Conservation (phyloP, 2,113 vertebrate species). For the Anoplopoma fimbria region DNA sequence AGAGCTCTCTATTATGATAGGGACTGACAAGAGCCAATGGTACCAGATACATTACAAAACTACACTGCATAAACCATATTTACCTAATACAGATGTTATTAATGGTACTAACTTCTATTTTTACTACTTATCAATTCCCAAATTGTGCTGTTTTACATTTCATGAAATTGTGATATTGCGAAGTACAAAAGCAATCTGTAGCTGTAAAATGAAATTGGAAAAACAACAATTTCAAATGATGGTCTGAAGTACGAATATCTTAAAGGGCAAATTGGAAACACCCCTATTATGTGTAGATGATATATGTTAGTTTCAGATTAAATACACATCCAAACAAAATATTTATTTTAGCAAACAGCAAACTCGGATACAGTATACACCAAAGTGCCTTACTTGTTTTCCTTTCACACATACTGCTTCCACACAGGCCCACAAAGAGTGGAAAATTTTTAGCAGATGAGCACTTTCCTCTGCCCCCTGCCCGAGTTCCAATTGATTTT, state of each 20-base stretch:
- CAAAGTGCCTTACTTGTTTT: neutral
- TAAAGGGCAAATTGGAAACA: neutral
- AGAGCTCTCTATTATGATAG: neutral
- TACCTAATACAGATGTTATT: neutral
- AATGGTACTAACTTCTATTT: neutral
- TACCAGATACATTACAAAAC: neutral
- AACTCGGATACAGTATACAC: neutral
- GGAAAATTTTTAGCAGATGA: constrained; percentile 56
- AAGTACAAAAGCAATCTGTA: neutral
- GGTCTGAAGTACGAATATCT: neutral
- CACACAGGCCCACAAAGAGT: constrained; percentile 12
- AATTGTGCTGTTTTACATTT: neutral
- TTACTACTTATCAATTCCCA: neutral
- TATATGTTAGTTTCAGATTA: neutral
- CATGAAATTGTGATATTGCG: neutral
- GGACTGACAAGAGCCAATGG: neutral
- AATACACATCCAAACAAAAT: neutral
- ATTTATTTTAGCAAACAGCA: neutral
- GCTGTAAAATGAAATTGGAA: neutral
- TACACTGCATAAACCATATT: neutral
- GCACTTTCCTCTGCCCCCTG: constrained; percentile 46
- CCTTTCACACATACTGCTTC: neutral
- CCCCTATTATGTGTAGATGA: neutral
- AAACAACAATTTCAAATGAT: neutral
- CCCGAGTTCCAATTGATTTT: constrained; percentile 56